These are phyloP conservation scores for Scaptodrosophila lebanonensis DNA, from an alignment of 1,140 invertebrate species.

Conservation along the genomic window DNA sequence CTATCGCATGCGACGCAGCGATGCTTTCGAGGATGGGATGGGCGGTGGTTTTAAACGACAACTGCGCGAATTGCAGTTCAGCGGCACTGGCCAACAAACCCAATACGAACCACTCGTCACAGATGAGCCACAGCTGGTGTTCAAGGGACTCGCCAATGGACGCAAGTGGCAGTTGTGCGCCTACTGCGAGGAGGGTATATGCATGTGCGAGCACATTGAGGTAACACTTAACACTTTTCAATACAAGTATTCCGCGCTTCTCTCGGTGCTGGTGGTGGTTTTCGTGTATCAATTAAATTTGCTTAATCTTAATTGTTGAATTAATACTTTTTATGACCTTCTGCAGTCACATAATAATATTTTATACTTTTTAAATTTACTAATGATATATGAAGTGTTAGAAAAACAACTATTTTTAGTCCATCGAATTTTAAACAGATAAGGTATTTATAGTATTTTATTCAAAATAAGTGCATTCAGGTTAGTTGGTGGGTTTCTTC, in stretches of 20 bases:
- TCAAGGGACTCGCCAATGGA: slow-evolving; percentile 64
- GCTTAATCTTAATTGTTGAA: too few species aligned
- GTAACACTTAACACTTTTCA: slow-evolving; percentile 46
- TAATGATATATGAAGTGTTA: too few species aligned
- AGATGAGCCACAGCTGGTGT: slow-evolving; percentile 67
- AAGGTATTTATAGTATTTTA: too few species aligned
- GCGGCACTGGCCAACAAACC: slow-evolving; percentile 48
- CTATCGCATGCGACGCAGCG: slow-evolving; percentile 72
- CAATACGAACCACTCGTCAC: slow-evolving; percentile 68
- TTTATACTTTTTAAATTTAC: too few species aligned
- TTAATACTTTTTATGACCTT: too few species aligned
- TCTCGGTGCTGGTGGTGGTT: too few species aligned
- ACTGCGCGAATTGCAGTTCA: slow-evolving; percentile 67
- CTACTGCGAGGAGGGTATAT: slow-evolving; percentile 76
- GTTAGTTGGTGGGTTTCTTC: too few species aligned
- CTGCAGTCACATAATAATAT: too few species aligned
- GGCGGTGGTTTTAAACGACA: slow-evolving; percentile 54
- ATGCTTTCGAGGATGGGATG: slow-evolving; percentile 52
- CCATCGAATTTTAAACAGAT: too few species aligned
- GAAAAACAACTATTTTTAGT: too few species aligned
- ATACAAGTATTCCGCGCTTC: neutral
- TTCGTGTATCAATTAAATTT: too few species aligned
- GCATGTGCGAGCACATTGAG: slow-evolving; percentile 76
- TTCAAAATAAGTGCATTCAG: too few species aligned
- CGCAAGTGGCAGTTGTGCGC: slow-evolving; percentile 65